These are phyloP conservation scores for Cochlearius cochlearius DNA, from an alignment of 2,113 vertebrate species.

Conservation along the genomic window DNA sequence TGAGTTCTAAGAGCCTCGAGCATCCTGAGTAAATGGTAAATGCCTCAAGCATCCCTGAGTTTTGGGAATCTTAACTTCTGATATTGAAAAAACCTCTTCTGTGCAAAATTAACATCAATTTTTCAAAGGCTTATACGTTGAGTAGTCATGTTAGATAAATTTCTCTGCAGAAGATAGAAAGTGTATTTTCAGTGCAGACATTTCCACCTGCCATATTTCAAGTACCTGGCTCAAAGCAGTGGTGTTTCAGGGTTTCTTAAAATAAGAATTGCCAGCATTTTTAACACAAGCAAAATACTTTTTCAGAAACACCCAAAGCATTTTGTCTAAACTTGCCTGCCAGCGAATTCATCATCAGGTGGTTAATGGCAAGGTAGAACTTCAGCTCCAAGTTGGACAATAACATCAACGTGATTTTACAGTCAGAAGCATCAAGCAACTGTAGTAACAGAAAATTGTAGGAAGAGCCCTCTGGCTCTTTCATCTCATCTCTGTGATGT, in stretches of 20 bases:
- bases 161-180: neutral
- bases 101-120: neutral
- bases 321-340: neutral
- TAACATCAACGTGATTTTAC: neutral
- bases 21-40: neutral
- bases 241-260: neutral
- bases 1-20: neutral
- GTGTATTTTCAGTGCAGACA: neutral
- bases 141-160: neutral
- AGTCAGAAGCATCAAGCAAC: neutral
- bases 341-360: neutral
- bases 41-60: neutral
- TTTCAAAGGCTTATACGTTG: neutral
- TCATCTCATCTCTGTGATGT: neutral
- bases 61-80: neutral
- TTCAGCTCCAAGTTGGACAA: neutral
- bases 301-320: neutral
- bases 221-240: neutral
- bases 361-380: neutral
- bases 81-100: neutral
- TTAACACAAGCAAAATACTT: neutral
- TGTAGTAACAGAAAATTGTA: neutral
- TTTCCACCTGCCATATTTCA: neutral
- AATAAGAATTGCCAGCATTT: neutral
- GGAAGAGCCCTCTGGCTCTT: neutral